A percentile compares a stretch with the other conserved stretches of the same genome.
These are phyloP conservation scores for Dolomedes plantarius DNA, from an alignment of 2,888 invertebrate genomes.

Conservation along the genomic window DNA sequence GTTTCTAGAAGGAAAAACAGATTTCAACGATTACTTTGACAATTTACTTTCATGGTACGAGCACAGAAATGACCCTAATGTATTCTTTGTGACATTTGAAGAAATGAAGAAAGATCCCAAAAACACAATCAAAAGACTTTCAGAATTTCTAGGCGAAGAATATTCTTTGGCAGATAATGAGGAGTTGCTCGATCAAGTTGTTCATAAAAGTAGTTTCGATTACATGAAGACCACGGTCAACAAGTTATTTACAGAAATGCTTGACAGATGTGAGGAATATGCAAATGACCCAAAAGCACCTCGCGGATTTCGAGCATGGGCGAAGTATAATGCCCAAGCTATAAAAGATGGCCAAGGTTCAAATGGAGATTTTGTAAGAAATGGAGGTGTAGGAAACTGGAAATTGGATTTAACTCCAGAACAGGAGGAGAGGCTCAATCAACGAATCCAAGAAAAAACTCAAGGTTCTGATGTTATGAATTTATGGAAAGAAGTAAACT, in stretches of 20 bases:
- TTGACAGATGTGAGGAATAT: constrained; percentile 34
- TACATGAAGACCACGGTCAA: constrained; percentile 67
- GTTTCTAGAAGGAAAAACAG: constrained; percentile 76
- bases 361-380: constrained; percentile 69
- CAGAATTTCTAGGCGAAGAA: constrained; percentile 72
- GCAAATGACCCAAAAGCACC: constrained; percentile 46
- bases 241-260: constrained; percentile 52
- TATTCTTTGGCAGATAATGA: constrained; percentile 43
- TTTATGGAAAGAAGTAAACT: constrained; percentile 47
- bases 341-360: constrained; percentile 54
- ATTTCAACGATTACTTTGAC: constrained; percentile 73
- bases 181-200: constrained; percentile 48
- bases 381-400: constrained; percentile 77
- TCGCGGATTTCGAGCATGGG: constrained; percentile 36
- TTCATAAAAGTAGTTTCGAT: constrained; percentile 66
- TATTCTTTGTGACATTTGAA: constrained; percentile 77
- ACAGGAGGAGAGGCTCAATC: constrained; percentile 58
- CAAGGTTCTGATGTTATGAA: constrained; percentile 60
- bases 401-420: constrained; percentile 70
- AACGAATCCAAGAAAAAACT: constrained; percentile 58
- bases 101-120: constrained; percentile 76
- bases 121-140: constrained; percentile 71
- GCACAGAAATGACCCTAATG: constrained; percentile 74
- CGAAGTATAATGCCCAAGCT: constrained; percentile 29
- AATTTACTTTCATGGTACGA: constrained; percentile 71